These are phyloP conservation scores for Eledone cirrhosa DNA, from an alignment of 2,888 invertebrate species.

Conservation along the genomic window DNA sequence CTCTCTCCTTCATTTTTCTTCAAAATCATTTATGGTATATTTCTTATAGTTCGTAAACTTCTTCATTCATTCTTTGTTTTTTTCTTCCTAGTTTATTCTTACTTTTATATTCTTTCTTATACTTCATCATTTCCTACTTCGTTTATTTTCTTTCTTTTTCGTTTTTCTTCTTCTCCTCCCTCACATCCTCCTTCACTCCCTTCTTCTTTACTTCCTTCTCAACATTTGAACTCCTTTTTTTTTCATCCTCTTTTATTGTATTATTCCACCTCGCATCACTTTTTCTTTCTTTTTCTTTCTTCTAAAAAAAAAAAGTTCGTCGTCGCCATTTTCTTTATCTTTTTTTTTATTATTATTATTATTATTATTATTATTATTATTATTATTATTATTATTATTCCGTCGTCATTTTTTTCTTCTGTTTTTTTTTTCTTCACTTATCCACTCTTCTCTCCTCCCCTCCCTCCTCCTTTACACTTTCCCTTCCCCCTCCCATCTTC, in stretches of 20 bases:
- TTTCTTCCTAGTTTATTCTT: background rate
- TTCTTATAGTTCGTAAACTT: no score
- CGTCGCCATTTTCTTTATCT: background rate
- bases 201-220: background rate
- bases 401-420: background rate
- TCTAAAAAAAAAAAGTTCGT: no score
- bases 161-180: background rate
- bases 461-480: background rate
- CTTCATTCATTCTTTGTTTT: background rate
- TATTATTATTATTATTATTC: background rate
- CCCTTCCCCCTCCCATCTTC: background rate
- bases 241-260: no score
- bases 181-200: background rate
- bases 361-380: background rate
- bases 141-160: background rate
- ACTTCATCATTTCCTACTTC: background rate
- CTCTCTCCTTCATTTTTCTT: background rate
- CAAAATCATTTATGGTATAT: no score
- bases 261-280: background rate
- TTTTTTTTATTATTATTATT: background rate
- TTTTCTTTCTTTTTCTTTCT: background rate
- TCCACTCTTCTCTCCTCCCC: background rate
- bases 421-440: background rate
- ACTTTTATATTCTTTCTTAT: background rate
- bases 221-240: background rate